phyloP scores from a whole-genome alignment of 2,113 vertebrate species.

The Fulica atra region DNA sequence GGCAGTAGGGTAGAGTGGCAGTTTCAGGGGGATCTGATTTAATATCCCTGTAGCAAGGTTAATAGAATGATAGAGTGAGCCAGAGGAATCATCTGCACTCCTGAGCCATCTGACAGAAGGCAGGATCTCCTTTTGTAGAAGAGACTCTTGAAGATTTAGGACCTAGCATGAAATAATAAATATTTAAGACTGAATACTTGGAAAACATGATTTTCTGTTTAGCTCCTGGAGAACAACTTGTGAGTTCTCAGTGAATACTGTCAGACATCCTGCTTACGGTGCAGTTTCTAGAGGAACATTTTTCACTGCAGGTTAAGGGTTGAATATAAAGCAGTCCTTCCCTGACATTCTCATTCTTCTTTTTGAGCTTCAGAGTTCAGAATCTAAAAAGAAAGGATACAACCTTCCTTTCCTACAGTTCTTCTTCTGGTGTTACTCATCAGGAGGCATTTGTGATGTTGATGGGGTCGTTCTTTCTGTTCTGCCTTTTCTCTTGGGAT shows the following conservation, averaged over 20 bases:
- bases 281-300: neutral
- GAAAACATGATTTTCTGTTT: conserved; percentile 1
- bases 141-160: neutral
- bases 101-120: neutral
- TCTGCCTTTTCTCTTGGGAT: accelerated
- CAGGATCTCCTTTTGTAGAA: neutral
- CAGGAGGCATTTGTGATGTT: neutral
- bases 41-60: neutral
- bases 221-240: neutral
- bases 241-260: conserved; percentile 40
- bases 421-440: neutral
- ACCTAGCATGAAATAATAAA: neutral
- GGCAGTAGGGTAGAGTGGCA: neutral
- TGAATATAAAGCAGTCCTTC: neutral
- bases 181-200: neutral
- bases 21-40: neutral
- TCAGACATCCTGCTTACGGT: neutral
- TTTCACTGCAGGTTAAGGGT: neutral
- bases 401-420: neutral
- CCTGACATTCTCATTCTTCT: neutral
- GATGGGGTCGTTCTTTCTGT: neutral
- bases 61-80: neutral
- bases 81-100: neutral
- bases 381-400: neutral
- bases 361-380: neutral